Evolutionary conservation across 2,888 invertebrate species (phyloP).

Genomic region (Phortica okadai): DNA sequence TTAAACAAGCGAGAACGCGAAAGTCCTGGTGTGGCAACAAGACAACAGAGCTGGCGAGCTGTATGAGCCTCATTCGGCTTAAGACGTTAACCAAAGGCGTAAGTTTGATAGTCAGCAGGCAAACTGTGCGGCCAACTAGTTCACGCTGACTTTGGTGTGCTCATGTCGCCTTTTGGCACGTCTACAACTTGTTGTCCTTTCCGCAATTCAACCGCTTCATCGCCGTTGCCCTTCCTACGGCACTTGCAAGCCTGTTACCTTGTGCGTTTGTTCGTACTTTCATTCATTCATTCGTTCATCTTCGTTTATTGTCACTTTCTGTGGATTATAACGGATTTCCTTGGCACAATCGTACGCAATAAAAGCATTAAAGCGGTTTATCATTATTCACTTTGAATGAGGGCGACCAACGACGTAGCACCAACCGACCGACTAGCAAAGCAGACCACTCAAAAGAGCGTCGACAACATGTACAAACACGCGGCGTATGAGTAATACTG

Average conservation of each 20-base stretch:
- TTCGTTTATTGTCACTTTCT: slow-evolving; percentile 69
- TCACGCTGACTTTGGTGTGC: not conserved
- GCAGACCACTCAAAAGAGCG: not conserved
- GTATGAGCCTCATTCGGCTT: too few species aligned
- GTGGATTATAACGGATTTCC: slow-evolving; percentile 71
- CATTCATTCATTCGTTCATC: slow-evolving; percentile 46
- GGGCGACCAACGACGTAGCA: not conserved
- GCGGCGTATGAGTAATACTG: slow-evolving; percentile 53
- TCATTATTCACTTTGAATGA: slow-evolving; percentile 66
- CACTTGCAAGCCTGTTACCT: too few species aligned
- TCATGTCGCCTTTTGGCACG: not conserved
- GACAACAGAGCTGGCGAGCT: too few species aligned
- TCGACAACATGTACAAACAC: slow-evolving; percentile 41
- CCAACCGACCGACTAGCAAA: not conserved
- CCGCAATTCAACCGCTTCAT: not conserved
- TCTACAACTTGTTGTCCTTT: slow-evolving; percentile 3
- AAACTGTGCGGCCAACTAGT: slow-evolving; percentile 26
- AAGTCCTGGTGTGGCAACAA: too few species aligned
- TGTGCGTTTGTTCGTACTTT: not conserved
- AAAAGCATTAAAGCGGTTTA: slow-evolving; percentile 71
- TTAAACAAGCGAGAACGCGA: too few species aligned
- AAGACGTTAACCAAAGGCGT: not conserved
- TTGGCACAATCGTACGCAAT: slow-evolving; percentile 67
- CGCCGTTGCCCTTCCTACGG: too few species aligned
- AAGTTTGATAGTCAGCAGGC: not conserved